A percentile compares a stretch with the other conserved stretches of the same genome.
Conservation (phyloP, 2,113 vertebrate species). For the Probosciger aterrimus region DNA sequence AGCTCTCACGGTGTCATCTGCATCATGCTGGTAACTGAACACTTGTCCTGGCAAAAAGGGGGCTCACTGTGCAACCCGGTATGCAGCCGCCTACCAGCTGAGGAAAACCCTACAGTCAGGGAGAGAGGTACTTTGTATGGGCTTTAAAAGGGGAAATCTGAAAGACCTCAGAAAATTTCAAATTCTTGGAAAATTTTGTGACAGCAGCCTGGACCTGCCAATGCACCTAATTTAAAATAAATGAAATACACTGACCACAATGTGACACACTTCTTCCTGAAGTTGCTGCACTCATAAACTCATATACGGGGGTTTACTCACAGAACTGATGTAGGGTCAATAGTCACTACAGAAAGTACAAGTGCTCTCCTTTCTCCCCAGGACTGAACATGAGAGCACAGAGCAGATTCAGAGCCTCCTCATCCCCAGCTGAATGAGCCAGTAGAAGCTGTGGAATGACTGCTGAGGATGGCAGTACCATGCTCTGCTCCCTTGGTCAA, state of each 20-base stretch:
- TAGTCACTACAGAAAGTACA: neutral
- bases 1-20: neutral
- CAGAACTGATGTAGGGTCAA: fast-evolving
- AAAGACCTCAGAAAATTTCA: neutral
- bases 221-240: neutral
- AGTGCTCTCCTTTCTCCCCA: neutral
- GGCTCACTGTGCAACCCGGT: neutral
- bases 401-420: neutral
- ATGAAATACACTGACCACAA: neutral
- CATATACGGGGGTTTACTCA: fast-evolving
- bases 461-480: fast-evolving
- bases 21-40: fast-evolving
- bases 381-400: fast-evolving
- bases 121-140: neutral
- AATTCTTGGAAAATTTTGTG: neutral
- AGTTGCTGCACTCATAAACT: neutral
- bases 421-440: fast-evolving
- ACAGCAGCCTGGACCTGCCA: neutral
- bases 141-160: neutral
- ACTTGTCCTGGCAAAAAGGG: neutral
- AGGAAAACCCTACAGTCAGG: neutral
- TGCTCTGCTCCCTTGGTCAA: neutral
- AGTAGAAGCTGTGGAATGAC: neutral
- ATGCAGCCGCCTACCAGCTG: neutral
- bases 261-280: neutral